Base-by-base conservation (phyloP, 2,113 vertebrate species). In the Struthidea cinerea region DNA sequence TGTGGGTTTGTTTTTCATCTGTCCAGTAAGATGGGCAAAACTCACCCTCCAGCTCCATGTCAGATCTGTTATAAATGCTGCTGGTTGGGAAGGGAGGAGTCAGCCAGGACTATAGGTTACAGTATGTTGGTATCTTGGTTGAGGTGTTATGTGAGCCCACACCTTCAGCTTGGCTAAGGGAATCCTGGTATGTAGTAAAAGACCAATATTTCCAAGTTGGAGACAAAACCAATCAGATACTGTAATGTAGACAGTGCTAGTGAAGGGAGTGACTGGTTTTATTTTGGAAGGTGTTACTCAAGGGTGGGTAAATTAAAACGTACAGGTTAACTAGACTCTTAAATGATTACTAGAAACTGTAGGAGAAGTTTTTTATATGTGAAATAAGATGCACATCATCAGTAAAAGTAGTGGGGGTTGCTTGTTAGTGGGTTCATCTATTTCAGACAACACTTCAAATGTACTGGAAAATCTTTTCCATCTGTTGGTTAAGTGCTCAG, bases 181-280 rank as follows among this genome's bases (percentile, higher is more conserved):
- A 69, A 37, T 81, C 28, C 42, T 83, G 37, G 16, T 59, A 3
- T 4, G 11, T 70, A 60, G 33, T 70, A 15, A 67, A 59, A 71
- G 28, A 47, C 5, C 30, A 41, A 0, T 74, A 50, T 67, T 93
- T 79, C 60, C 37, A 41, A 0, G 0, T 3, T 19, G 41, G 82
- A 82, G 69, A 79, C 32, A 87, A 74, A 89, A 55, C 20, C 2
- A 4, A 7, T 85, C 13, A 41, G 44, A 13, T 78, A 32, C 6
- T 80, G 17, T 46, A 84, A 35, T 33, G 42, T 41, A 61, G 55
- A 28, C 20, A 92, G 57, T 50, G 26, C 61, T 85, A 55, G 41
- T 46, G 47, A 74, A 22, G 46, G 49, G 39, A 63, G 30, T 71
- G 73, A 59, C 46, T 68, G 23, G 3, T 63, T 68, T 68, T 84